A percentile compares a stretch with the other conserved stretches of the same genome.
These are phyloP conservation scores for Hippocampus guttulatus DNA, from an alignment of 2,113 vertebrate species.

Conservation along the genomic window DNA sequence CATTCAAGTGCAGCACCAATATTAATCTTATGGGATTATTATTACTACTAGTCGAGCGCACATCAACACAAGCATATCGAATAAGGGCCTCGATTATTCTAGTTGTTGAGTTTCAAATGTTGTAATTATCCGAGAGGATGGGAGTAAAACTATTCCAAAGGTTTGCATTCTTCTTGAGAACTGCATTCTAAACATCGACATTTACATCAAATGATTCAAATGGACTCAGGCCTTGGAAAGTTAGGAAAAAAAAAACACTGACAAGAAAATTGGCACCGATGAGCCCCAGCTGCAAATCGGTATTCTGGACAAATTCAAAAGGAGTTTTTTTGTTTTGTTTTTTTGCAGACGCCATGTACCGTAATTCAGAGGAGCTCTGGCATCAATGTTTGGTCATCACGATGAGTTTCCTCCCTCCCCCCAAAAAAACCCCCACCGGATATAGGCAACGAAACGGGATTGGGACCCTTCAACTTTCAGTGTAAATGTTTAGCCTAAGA, in stretches of 20 bases:
- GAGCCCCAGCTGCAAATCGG: neutral
- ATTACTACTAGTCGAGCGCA: neutral
- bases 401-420: neutral
- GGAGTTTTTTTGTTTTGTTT: neutral
- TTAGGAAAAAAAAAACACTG: neutral
- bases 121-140: neutral
- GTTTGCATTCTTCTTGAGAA: neutral
- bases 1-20: neutral
- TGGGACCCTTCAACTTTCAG: neutral
- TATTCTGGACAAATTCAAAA: neutral
- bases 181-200: neutral
- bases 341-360: neutral
- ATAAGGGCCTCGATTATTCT: neutral
- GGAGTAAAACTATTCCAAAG: neutral
- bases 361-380: neutral
- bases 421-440: neutral
- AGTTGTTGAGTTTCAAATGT: neutral
- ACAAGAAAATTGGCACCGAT: too few species aligned
- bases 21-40: neutral
- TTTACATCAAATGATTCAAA: neutral
- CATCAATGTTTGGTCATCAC: neutral
- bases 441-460: neutral
- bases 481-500: constrained; percentile 5
- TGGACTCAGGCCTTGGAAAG: neutral
- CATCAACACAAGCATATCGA: constrained; percentile 2